These are phyloP conservation scores for Gasterosteus nipponicus DNA, from an alignment of 2,113 vertebrate species.

Conservation along the genomic window DNA sequence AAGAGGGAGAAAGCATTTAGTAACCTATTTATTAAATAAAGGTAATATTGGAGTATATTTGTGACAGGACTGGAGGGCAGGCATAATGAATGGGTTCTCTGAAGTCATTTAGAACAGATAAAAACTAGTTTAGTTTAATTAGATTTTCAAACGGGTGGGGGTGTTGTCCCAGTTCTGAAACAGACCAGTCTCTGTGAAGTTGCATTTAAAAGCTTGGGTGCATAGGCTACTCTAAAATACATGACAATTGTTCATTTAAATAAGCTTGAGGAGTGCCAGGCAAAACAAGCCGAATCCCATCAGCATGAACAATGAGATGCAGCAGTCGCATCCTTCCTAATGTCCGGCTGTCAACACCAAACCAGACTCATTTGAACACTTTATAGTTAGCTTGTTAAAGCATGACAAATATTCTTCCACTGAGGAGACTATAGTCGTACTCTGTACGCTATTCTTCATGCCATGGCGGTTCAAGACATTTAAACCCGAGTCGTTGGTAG, in stretches of 20 bases:
- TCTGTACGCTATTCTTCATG: background rate
- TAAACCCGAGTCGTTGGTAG: background rate
- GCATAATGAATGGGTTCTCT: slow-evolving; percentile 84
- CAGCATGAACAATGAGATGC: slow-evolving; percentile 36
- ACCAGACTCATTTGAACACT: slow-evolving; percentile 2
- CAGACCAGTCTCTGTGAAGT: slow-evolving; percentile 77
- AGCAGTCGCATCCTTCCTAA: background rate
- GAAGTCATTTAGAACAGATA: slow-evolving; percentile 86
- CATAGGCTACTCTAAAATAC: slow-evolving; percentile 74
- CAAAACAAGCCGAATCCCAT: slow-evolving; percentile 28
- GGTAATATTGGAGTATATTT: slow-evolving; percentile 81
- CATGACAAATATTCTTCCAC: background rate
- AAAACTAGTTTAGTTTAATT: slow-evolving; percentile 89
- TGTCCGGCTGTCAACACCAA: background rate
- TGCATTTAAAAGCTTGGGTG: slow-evolving; percentile 77
- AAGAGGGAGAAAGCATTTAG: slow-evolving; percentile 58
- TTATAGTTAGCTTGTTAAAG: background rate
- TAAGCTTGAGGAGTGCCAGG: slow-evolving; percentile 47
- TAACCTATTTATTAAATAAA: slow-evolving; percentile 86
- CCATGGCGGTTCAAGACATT: background rate
- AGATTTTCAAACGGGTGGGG: slow-evolving; percentile 81
- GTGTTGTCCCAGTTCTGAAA: slow-evolving; percentile 83
- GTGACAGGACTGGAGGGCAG: slow-evolving; percentile 84
- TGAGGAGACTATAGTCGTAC: background rate
- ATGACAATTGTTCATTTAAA: slow-evolving; percentile 72